phyloP scores from a whole-genome alignment of 2,888 invertebrate genomes.

The Agriotes lineatus region DNA sequence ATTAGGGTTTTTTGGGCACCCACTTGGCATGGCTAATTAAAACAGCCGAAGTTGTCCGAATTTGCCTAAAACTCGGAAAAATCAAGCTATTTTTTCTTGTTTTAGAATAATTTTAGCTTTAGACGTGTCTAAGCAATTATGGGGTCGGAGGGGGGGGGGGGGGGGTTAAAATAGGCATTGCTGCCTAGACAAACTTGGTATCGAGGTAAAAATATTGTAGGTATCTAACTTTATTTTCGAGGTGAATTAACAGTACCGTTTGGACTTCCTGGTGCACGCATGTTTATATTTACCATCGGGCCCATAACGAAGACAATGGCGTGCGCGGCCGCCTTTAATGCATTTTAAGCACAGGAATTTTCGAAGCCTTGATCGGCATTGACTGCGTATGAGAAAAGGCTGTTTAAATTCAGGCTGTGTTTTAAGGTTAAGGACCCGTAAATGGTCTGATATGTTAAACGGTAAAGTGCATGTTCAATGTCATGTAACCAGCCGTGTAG shows the following conservation, averaged over 20 bases:
- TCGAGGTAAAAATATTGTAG: no score
- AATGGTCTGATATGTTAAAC: conserved; percentile 57
- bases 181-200: no score
- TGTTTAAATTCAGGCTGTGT: conserved; percentile 58
- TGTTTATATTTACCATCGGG: not conserved
- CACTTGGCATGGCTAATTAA: no score
- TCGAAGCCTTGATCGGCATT: conserved; percentile 53
- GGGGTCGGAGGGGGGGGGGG: no score
- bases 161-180: no score
- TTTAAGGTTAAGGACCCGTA: conserved; percentile 58
- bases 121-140: no score
- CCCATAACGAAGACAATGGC: conserved; percentile 23
- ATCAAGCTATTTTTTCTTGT: no score
- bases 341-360: conserved; percentile 45
- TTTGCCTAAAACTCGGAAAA: no score
- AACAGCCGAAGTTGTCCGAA: no score
- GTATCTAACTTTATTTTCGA: no score
- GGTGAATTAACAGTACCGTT: not conserved
- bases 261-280: conserved; percentile 18
- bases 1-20: no score
- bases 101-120: no score
- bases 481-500: conserved; percentile 48
- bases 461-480: conserved; percentile 57
- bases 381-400: conserved; percentile 53
- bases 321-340: conserved; percentile 22